Conservation (phyloP, 2,797 vertebrate genomes). For the Xiphorhynchus erythropygius region DNA sequence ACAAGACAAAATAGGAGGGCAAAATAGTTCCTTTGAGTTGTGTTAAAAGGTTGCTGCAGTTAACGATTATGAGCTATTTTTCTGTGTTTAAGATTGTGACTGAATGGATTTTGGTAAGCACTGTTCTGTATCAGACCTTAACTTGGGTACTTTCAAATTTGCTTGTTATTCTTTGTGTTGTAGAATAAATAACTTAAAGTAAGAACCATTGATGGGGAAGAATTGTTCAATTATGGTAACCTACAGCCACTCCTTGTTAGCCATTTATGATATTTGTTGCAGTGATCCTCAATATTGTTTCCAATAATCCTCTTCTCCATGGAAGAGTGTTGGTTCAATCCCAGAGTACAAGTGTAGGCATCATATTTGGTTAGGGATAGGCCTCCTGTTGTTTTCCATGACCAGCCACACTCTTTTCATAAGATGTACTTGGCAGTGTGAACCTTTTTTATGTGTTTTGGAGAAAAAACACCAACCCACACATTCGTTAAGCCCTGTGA, state of each 20-base stretch:
- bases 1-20: neutral
- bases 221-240: neutral
- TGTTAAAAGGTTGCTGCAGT: neutral
- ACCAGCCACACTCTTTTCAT: rapidly evolving
- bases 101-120: neutral
- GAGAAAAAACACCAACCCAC: neutral
- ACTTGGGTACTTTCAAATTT: neutral
- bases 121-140: neutral
- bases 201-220: neutral
- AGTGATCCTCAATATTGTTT: neutral
- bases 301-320: neutral
- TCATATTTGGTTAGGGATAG: neutral
- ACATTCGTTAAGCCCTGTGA: rapidly evolving
- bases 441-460: neutral
- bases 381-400: neutral
- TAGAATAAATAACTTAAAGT: neutral
- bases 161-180: neutral
- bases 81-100: neutral
- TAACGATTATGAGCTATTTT: neutral
- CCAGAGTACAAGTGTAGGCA: neutral
- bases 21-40: neutral
- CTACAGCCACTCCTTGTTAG: neutral
- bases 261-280: neutral
- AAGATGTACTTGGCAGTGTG: rapidly evolving
- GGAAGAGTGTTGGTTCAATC: neutral